A percentile compares a stretch with the other conserved stretches of the same genome.
Evolutionary conservation across 2,797 vertebrate genomes (phyloP).

Genomic region (Glossophaga mutica): DNA sequence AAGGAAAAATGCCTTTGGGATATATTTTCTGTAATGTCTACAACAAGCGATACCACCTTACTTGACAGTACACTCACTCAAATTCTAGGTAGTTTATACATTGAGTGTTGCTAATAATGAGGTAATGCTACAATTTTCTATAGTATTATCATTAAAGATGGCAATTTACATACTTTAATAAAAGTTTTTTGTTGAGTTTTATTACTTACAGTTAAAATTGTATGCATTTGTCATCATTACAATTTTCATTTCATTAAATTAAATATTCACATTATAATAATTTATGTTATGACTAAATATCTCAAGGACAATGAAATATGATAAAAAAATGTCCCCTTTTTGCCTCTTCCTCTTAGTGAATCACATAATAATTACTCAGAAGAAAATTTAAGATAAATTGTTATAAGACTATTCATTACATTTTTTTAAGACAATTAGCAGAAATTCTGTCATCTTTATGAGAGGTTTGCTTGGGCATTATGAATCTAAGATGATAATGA

Average conservation of each 20-base stretch:
- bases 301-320: slow-evolving; percentile 25
- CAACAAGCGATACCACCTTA: background rate
- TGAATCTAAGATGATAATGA: slow-evolving; percentile 37
- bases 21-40: background rate
- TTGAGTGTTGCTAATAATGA: background rate
- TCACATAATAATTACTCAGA: slow-evolving; percentile 61
- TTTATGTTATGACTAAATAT: slow-evolving; percentile 61
- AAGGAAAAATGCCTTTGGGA: background rate
- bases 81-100: background rate
- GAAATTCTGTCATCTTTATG: slow-evolving; percentile 42
- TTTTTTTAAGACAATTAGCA: slow-evolving; percentile 58
- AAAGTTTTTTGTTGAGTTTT: slow-evolving; percentile 59
- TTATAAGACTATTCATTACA: slow-evolving; percentile 56
- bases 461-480: slow-evolving; percentile 45
- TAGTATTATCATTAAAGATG: background rate
- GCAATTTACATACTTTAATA: slow-evolving; percentile 37
- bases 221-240: slow-evolving; percentile 40
- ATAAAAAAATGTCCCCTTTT: slow-evolving; percentile 23
- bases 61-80: background rate
- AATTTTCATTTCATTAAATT: slow-evolving; percentile 68
- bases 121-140: background rate
- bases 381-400: slow-evolving; percentile 58
- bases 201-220: slow-evolving; percentile 52
- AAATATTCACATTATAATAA: slow-evolving; percentile 68
- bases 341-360: slow-evolving; percentile 42